A percentile compares a stretch with the other conserved stretches of the same genome.
These are phyloP conservation scores for Drosophila baimaii DNA, from an alignment of 1,140 invertebrate genomes.

Conservation along the genomic window DNA sequence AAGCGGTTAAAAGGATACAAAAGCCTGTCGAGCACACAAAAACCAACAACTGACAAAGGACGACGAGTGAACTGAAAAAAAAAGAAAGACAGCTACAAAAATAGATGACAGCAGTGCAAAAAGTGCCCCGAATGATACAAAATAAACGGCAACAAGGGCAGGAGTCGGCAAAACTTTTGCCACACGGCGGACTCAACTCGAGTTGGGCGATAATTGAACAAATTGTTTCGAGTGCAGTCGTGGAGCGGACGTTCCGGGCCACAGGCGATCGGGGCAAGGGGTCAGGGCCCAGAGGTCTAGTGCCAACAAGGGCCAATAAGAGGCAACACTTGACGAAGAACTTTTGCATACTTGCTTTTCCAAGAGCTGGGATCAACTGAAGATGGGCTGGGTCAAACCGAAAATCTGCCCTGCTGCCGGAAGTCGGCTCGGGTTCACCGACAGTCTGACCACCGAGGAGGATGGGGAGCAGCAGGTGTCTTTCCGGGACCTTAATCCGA, in stretches of 20 bases:
- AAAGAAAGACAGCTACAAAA: conserved; percentile 9
- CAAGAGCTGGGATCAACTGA: conserved; percentile 8
- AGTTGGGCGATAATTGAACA: conserved; percentile 76
- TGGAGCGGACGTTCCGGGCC: no score
- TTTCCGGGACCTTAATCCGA: no score
- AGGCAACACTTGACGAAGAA: conserved; percentile 36
- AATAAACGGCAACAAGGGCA: neutral
- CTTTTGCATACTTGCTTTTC: conserved; percentile 23
- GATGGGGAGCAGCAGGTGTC: no score
- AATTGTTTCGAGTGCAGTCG: conserved; percentile 77
- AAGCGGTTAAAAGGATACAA: conserved; percentile 77
- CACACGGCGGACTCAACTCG: conserved; percentile 46
- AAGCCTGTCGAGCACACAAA: conserved; percentile 46
- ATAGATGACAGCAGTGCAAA: conserved; percentile 57
- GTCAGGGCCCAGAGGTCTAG: conserved; percentile 10
- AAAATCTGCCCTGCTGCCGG: neutral
- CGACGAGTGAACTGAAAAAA: conserved; percentile 20
- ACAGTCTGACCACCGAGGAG: no score
- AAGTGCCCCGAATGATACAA: conserved; percentile 64
- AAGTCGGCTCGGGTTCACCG: no score
- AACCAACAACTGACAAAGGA: conserved; percentile 42
- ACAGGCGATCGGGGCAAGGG: no score
- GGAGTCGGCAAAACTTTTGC: conserved; percentile 69
- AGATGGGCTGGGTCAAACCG: neutral
- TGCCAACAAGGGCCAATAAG: conserved; percentile 52